Conservation (phyloP, 2,888 invertebrate species). For the Fragum whitleyi region DNA sequence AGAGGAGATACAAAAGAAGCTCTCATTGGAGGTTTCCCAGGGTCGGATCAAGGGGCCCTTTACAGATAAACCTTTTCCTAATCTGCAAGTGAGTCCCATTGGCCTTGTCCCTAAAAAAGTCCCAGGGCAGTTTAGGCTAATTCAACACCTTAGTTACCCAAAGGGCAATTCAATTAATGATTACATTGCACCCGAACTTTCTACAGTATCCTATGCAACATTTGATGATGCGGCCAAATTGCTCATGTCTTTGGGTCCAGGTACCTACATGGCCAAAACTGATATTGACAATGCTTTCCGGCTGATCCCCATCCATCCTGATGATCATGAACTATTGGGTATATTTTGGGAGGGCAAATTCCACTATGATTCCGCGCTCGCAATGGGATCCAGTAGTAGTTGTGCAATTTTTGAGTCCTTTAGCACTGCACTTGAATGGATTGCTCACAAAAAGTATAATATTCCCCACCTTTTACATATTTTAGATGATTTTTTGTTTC, state of each 20-base stretch:
- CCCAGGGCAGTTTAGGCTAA: slow-evolving; percentile 40
- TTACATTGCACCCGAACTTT: slow-evolving; percentile 26
- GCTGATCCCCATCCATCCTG: no score
- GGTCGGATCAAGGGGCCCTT: slow-evolving; percentile 39
- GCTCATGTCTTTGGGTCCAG: slow-evolving; percentile 11
- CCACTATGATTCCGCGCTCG: slow-evolving; percentile 46
- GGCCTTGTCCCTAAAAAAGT: slow-evolving; percentile 51
- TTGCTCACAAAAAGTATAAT: slow-evolving; percentile 9
- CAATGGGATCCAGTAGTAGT: slow-evolving; percentile 41
- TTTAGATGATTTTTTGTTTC: slow-evolving; percentile 50
- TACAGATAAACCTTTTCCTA: slow-evolving; percentile 7
- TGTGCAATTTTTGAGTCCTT: slow-evolving; percentile 56
- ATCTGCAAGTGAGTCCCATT: slow-evolving; percentile 34
- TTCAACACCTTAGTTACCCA: slow-evolving; percentile 56
- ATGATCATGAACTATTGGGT: slow-evolving; percentile 51
- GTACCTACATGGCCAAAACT: slow-evolving; percentile 40
- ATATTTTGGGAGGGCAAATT: slow-evolving; percentile 29
- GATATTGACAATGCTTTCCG: no score
- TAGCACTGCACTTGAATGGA: slow-evolving; percentile 39
- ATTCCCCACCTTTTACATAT: slow-evolving; percentile 37
- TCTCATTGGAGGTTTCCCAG: background rate
- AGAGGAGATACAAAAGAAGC: background rate
- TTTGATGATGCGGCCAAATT: slow-evolving; percentile 43
- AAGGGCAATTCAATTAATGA: slow-evolving; percentile 47
- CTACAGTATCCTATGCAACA: slow-evolving; percentile 33